Percentiles rank a stretch among this genome's conserved stretches.
Conservation (phyloP, 2,888 invertebrate species). For the Andricus quercusramuli region DNA sequence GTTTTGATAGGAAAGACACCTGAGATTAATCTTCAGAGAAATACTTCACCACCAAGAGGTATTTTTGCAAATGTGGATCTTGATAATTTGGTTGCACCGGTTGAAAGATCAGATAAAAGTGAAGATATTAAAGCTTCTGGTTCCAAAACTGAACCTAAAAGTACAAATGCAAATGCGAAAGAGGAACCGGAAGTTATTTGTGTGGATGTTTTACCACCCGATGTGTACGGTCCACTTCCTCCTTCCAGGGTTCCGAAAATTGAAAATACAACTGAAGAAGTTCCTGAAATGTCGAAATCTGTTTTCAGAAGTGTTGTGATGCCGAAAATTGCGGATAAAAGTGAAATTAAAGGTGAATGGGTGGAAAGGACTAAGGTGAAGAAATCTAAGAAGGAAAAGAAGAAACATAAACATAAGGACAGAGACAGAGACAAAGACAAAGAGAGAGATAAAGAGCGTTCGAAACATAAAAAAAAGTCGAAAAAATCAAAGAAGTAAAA, state of each 20-base stretch:
- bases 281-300: conserved; percentile 52
- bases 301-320: conserved; percentile 65
- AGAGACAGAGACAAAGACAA: conserved; percentile 35
- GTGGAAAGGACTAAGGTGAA: conserved; percentile 65
- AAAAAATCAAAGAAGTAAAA: conserved; percentile 66
- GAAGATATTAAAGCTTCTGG: not conserved
- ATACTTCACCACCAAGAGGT: conserved; percentile 86
- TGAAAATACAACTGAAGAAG: conserved; percentile 42
- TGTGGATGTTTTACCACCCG: conserved; percentile 54
- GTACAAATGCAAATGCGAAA: not conserved
- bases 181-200: conserved; percentile 29
- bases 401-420: conserved; percentile 71
- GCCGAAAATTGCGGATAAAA: conserved; percentile 52
- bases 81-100: conserved; percentile 78
- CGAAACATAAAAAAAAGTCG: conserved; percentile 70
- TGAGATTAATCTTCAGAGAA: conserved; percentile 82
- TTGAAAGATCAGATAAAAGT: conserved; percentile 42
- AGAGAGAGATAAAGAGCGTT: conserved; percentile 58
- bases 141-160: conserved; percentile 25
- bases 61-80: conserved; percentile 85
- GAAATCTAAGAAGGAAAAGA: conserved; percentile 73
- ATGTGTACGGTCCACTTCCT: conserved; percentile 82
- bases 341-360: conserved; percentile 63
- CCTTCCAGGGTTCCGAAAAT: conserved; percentile 75
- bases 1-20: conserved; percentile 73